Evolutionary conservation across 1,140 invertebrate species (phyloP).

Genomic region (Propsilocerus akamusi): DNA sequence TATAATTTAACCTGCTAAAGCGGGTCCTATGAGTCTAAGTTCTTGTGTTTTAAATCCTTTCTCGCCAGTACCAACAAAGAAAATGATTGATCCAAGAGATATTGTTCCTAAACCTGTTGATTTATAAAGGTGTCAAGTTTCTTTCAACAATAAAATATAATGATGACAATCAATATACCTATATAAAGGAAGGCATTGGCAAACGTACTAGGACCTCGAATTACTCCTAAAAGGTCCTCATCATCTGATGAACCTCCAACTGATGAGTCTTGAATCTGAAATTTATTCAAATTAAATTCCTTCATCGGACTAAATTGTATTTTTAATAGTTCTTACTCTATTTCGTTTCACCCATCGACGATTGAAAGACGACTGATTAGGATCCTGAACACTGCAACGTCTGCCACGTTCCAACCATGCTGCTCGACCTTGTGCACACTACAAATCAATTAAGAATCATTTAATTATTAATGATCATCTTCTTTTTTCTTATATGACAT

Average conservation of each 20-base stretch:
- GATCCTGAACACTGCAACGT: constrained; percentile 49
- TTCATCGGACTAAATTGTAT: background rate
- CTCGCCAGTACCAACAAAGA: constrained; percentile 75
- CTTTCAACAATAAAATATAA: background rate
- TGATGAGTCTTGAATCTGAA: constrained; percentile 23
- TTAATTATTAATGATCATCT: background rate
- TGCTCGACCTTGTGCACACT: constrained; percentile 57
- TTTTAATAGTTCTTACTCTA: constrained; percentile 35
- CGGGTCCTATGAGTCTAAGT: constrained; percentile 62
- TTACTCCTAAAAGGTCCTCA: constrained; percentile 29
- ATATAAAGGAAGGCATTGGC: constrained; percentile 64
- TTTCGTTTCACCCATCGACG: constrained; percentile 67
- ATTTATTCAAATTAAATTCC: background rate
- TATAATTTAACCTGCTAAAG: constrained; percentile 32
- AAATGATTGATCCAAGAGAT: constrained; percentile 63
- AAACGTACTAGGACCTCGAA: constrained; percentile 38
- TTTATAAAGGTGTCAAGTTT: background rate
- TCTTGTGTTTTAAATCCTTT: constrained; percentile 76
- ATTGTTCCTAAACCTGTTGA: constrained; percentile 45
- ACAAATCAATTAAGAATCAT: constrained; percentile 6
- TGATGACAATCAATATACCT: constrained; percentile 14
- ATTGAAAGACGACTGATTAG: constrained; percentile 38
- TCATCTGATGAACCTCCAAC: constrained; percentile 23
- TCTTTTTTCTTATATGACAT: background rate
- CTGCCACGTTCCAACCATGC: constrained; percentile 53